phyloP scores from a whole-genome alignment of 2,113 vertebrate species.

The Saguinus midas region DNA sequence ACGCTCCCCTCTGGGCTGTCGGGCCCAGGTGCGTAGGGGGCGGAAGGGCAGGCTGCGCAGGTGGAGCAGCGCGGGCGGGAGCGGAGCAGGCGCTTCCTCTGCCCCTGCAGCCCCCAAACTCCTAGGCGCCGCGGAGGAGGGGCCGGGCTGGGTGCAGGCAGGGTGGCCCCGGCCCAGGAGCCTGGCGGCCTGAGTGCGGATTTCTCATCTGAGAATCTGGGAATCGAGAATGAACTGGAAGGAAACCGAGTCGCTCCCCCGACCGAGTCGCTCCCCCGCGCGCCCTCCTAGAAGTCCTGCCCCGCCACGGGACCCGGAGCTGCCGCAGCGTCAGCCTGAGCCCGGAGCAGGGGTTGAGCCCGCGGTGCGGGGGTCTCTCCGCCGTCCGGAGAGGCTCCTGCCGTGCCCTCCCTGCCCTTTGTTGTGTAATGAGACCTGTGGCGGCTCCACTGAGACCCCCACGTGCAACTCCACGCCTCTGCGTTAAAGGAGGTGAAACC shows the following conservation, averaged over 20 bases:
- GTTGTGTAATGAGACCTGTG: background rate
- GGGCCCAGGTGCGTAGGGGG: background rate
- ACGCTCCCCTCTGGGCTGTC: background rate
- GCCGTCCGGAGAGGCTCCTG: background rate
- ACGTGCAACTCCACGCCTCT: background rate
- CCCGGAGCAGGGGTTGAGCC: background rate
- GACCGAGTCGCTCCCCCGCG: background rate
- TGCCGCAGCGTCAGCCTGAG: background rate
- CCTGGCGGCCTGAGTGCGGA: background rate
- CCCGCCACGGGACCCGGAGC: background rate
- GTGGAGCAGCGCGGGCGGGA: conserved; percentile 2
- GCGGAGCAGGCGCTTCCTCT: background rate
- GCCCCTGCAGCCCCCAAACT: background rate
- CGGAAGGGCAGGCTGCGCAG: background rate
- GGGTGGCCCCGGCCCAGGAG: background rate
- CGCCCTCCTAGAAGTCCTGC: background rate
- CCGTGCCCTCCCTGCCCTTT: background rate
- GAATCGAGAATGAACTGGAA: background rate
- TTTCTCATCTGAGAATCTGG: background rate
- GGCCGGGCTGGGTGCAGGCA: background rate
- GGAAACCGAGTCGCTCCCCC: background rate
- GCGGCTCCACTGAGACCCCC: background rate
- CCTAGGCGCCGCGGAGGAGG: background rate
- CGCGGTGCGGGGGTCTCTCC: background rate
- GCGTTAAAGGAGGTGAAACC: background rate